Conservation (phyloP, 2,888 invertebrate genomes). For the Acanthosepion lycidas region DNA sequence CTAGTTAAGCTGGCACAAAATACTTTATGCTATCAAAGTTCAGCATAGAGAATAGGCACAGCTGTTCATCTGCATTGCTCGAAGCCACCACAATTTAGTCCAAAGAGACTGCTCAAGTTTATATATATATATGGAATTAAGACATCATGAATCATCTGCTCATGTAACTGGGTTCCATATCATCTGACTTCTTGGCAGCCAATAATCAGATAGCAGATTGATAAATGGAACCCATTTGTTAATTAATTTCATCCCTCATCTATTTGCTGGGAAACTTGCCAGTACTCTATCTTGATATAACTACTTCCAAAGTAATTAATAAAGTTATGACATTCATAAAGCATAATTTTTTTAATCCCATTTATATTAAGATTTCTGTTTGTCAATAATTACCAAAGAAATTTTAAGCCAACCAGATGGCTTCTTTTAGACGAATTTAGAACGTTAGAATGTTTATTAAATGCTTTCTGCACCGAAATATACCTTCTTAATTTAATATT, state of each 20-base stretch:
- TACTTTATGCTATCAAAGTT: too few relatives aligned
- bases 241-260: constrained; percentile 10
- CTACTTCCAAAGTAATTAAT: background rate
- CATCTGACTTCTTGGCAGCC: background rate
- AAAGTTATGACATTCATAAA: background rate
- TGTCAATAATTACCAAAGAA: background rate
- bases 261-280: background rate
- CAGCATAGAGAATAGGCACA: background rate
- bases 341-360: background rate
- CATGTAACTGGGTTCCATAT: too few relatives aligned
- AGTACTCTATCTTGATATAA: background rate
- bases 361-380: background rate
- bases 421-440: background rate
- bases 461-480: too few relatives aligned
- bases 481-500: too few relatives aligned
- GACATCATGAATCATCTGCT: background rate
- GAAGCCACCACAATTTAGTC: background rate
- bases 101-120: background rate
- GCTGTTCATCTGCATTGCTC: background rate
- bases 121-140: background rate
- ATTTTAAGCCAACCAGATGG: background rate
- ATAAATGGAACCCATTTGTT: background rate
- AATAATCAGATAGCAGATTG: background rate
- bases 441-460: too few relatives aligned
- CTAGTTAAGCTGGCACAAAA: too few relatives aligned